Conservation (phyloP, 2,888 invertebrate genomes). For the Malthinus seriepunctatus region DNA sequence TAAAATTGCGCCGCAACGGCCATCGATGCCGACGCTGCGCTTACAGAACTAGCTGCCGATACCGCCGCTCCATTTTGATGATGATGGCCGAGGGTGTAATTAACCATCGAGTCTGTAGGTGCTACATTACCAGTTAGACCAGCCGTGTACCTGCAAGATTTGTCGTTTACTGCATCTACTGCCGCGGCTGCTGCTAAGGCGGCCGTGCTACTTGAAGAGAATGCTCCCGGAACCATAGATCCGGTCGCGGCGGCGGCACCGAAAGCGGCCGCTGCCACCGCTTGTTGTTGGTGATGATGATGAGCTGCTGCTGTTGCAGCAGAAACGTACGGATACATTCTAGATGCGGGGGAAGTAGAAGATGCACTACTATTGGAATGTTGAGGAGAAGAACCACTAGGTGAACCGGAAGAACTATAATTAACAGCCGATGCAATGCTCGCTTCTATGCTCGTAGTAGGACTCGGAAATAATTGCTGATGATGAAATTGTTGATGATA, state of each 20-base stretch:
- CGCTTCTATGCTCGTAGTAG: slow-evolving; percentile 69
- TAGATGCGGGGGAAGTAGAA: slow-evolving; percentile 66
- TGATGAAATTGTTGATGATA: slow-evolving; percentile 82
- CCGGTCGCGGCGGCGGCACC: slow-evolving; percentile 65
- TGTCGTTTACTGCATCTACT: slow-evolving; percentile 71
- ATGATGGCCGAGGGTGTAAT: slow-evolving; percentile 75
- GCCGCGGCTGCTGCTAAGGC: slow-evolving; percentile 69
- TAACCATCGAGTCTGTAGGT: slow-evolving; percentile 78
- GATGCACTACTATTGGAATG: slow-evolving; percentile 62
- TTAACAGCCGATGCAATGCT: slow-evolving; percentile 70
- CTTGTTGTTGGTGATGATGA: slow-evolving; percentile 74
- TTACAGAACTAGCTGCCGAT: slow-evolving; percentile 68
- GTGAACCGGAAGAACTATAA: slow-evolving; percentile 62
- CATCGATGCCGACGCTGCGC: slow-evolving; percentile 72
- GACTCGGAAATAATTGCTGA: slow-evolving; percentile 64
- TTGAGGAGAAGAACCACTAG: slow-evolving; percentile 72
- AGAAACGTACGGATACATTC: slow-evolving; percentile 93
- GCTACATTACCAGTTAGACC: slow-evolving; percentile 64
- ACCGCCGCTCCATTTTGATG: slow-evolving; percentile 69
- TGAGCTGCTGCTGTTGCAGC: slow-evolving; percentile 64
- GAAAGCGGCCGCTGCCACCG: slow-evolving; percentile 66
- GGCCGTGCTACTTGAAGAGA: slow-evolving; percentile 59
- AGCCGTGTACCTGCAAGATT: slow-evolving; percentile 80
- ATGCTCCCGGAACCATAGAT: slow-evolving; percentile 65
- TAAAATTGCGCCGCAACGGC: slow-evolving; percentile 80